Evolutionary conservation across 2,113 vertebrate species (phyloP).

Genomic region (Petaurus breviceps): DNA sequence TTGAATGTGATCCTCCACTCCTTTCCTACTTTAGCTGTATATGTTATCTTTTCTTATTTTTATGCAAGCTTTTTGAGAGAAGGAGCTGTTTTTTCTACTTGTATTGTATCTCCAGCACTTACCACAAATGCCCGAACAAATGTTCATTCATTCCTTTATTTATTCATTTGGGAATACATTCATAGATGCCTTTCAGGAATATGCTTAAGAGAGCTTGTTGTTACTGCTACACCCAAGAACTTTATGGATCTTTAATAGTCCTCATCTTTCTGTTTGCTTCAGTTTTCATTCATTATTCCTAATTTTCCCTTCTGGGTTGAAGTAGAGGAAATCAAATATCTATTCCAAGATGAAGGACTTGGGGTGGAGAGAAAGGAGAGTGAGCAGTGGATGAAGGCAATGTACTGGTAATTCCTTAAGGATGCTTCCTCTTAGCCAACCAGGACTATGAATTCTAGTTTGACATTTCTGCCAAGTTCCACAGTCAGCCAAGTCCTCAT

Average conservation of each 20-base stretch:
- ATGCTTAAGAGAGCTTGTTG: not conserved
- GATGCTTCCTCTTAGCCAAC: not conserved
- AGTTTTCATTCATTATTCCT: not conserved
- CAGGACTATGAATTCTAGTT: not conserved
- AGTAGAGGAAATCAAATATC: not conserved
- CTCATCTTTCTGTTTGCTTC: not conserved
- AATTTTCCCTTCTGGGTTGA: not conserved
- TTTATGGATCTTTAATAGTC: not conserved
- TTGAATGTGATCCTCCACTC: not conserved
- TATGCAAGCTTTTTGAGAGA: not conserved
- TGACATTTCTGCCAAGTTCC: not conserved
- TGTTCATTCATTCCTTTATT: not conserved
- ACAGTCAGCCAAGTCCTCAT: not conserved
- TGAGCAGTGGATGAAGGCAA: not conserved
- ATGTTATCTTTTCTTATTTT: not conserved
- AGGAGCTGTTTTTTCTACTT: not conserved
- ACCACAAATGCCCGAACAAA: not conserved
- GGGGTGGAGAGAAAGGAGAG: not conserved
- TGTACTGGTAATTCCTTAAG: not conserved
- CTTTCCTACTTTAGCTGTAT: not conserved
- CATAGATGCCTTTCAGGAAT: not conserved
- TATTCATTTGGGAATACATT: not conserved
- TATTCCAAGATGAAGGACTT: not conserved
- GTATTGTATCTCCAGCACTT: not conserved
- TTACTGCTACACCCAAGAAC: not conserved